A percentile compares a stretch with the other conserved stretches of the same genome.
Conservation (phyloP, 2,888 invertebrate species). For the Drosophila lutescens region DNA sequence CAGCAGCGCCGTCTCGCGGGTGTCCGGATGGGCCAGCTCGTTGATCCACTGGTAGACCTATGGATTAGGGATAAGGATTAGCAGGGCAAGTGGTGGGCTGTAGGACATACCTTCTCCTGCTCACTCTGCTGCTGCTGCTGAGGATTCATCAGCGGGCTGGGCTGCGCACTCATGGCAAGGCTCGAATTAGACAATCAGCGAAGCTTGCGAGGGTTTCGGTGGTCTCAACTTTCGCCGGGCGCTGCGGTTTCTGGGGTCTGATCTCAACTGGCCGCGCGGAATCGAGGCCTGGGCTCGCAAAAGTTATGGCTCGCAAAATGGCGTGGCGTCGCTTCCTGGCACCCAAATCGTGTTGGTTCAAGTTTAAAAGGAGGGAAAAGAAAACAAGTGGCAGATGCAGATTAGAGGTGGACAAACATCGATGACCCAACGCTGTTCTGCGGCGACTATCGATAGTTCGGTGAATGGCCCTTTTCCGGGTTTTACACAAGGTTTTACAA, state of each 20-base stretch:
- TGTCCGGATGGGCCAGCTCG: constrained; percentile 94
- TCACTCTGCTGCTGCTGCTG: constrained; percentile 85
- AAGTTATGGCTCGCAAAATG: background rate
- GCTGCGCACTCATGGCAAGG: constrained; percentile 89
- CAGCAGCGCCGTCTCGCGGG: constrained; percentile 97
- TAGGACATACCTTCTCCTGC: constrained; percentile 73
- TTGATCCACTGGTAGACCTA: constrained; percentile 84
- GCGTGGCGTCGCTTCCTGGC: background rate
- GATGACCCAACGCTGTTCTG: too few relatives aligned
- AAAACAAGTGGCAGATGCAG: background rate
- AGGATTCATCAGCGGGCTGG: constrained; percentile 89
- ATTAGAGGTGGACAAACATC: background rate
- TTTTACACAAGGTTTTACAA: too few relatives aligned
- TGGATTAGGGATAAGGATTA: too few relatives aligned
- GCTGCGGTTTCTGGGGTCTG: too few relatives aligned
- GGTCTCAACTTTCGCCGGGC: background rate
- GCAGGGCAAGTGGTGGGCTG: background rate
- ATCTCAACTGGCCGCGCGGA: too few relatives aligned
- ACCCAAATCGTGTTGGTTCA: background rate
- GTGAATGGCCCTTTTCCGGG: too few relatives aligned
- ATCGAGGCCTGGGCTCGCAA: too few relatives aligned
- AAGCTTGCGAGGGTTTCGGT: background rate
- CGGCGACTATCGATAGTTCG: too few relatives aligned
- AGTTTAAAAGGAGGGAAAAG: background rate
- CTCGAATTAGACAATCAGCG: too few relatives aligned